These are phyloP conservation scores for Pogonomyrmex barbatus DNA, from an alignment of 1,140 invertebrate species.

Conservation along the genomic window DNA sequence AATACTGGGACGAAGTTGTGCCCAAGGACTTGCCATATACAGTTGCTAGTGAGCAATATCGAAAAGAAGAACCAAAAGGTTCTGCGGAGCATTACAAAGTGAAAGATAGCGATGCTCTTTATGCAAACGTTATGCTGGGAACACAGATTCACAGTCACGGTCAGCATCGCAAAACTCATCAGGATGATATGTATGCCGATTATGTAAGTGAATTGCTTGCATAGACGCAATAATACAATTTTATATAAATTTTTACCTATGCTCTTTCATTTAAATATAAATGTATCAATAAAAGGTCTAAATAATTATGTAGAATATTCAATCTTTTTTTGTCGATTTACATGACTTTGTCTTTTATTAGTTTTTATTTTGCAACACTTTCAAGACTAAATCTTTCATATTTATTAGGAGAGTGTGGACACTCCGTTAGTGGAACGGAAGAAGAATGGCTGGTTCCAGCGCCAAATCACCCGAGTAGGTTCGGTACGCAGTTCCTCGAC, in stretches of 20 bases:
- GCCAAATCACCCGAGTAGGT: slow-evolving; percentile 93
- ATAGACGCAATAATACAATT: background rate
- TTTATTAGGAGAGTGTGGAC: slow-evolving; percentile 92
- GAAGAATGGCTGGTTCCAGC: slow-evolving; percentile 93
- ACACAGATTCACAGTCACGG: slow-evolving; percentile 83
- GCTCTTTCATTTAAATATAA: background rate
- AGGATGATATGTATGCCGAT: slow-evolving; percentile 94
- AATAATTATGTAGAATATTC: background rate
- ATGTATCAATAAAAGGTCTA: background rate
- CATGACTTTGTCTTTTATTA: background rate
- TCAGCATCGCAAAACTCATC: slow-evolving; percentile 88
- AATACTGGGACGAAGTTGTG: slow-evolving; percentile 96
- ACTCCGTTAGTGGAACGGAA: slow-evolving; percentile 93
- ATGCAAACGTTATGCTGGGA: slow-evolving; percentile 90
- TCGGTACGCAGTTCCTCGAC: slow-evolving; percentile 93
- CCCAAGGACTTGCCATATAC: slow-evolving; percentile 95
- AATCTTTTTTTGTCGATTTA: background rate
- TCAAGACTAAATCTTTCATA: slow-evolving; percentile 13
- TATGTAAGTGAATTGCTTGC: slow-evolving; percentile 88
- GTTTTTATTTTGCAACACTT: slow-evolving; percentile 7
- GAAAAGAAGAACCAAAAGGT: slow-evolving; percentile 92
- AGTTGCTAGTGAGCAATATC: slow-evolving; percentile 93
- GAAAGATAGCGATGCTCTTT: slow-evolving; percentile 92
- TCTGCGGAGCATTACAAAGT: slow-evolving; percentile 94
- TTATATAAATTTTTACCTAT: background rate